Conservation (phyloP, 2,888 invertebrate species). For the Acanthopleura granulata region DNA sequence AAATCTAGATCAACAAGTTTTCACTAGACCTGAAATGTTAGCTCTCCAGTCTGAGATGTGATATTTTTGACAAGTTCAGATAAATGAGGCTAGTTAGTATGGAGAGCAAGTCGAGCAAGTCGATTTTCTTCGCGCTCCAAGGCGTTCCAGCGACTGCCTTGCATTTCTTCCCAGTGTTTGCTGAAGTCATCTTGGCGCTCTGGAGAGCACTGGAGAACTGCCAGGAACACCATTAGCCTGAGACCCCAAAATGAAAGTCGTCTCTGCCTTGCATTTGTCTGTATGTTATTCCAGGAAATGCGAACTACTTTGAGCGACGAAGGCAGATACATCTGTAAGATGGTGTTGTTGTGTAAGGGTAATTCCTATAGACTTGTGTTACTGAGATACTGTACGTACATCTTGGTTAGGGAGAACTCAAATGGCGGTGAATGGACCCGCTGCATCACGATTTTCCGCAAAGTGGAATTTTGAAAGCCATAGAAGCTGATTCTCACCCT, state of each 20-base stretch:
- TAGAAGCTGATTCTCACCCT: background rate
- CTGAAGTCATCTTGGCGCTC: background rate
- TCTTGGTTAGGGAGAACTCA: background rate
- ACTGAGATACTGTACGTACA: background rate
- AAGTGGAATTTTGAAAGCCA: background rate
- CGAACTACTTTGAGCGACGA: background rate
- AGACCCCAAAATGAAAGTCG: too few relatives aligned
- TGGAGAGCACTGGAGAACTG: background rate
- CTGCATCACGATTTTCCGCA: background rate
- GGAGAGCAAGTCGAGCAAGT: slow-evolving; percentile 18
- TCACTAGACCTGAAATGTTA: background rate
- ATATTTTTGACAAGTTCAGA: slow-evolving; percentile 25
- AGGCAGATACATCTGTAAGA: background rate
- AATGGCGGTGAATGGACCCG: background rate
- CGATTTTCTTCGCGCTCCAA: too few relatives aligned
- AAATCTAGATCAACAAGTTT: slow-evolving; percentile 24
- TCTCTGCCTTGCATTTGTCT: background rate
- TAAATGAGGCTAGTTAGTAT: slow-evolving; percentile 21
- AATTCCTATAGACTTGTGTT: background rate
- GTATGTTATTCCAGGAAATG: background rate
- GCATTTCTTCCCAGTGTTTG: slow-evolving; percentile 20
- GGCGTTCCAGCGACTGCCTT: slow-evolving; percentile 18
- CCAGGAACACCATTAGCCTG: too few relatives aligned
- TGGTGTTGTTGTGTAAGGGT: background rate
- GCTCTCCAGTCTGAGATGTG: slow-evolving; percentile 18